phyloP scores from a whole-genome alignment of 2,888 invertebrate genomes.

The Erebia ligea region DNA sequence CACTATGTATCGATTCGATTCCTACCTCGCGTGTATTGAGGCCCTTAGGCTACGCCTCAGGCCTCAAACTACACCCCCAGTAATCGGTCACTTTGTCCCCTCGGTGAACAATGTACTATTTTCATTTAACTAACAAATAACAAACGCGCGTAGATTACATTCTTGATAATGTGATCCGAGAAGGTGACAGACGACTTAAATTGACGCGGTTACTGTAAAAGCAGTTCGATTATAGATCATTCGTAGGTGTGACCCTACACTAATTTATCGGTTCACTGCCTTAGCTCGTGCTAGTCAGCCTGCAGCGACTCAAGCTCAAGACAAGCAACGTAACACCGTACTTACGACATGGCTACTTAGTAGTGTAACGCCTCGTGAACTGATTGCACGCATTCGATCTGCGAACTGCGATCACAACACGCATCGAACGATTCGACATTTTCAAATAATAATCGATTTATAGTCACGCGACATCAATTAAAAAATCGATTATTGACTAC shows the following conservation, averaged over 20 bases:
- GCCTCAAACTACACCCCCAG: too few species aligned
- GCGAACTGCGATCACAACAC: neutral
- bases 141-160: too few species aligned
- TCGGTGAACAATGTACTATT: too few species aligned
- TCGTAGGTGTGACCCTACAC: constrained; percentile 31
- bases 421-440: constrained; percentile 35
- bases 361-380: constrained; percentile 64
- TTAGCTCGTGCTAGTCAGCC: constrained; percentile 46
- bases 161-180: too few species aligned
- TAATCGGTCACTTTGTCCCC: too few species aligned
- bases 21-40: too few species aligned
- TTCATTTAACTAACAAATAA: too few species aligned
- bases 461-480: constrained; percentile 31
- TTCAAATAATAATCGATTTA: constrained; percentile 42
- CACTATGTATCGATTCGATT: too few species aligned
- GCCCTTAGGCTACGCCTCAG: too few species aligned
- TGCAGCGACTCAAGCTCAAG: constrained; percentile 45
- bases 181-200: neutral
- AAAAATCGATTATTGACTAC: constrained; percentile 19
- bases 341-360: constrained; percentile 47
- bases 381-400: constrained; percentile 63
- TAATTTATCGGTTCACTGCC: constrained; percentile 52
- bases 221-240: neutral
- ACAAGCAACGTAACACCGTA: constrained; percentile 43
- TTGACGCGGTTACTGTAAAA: neutral